These are phyloP conservation scores for Microhierax caerulescens DNA, from an alignment of 2,797 vertebrate species.

Conservation along the genomic window DNA sequence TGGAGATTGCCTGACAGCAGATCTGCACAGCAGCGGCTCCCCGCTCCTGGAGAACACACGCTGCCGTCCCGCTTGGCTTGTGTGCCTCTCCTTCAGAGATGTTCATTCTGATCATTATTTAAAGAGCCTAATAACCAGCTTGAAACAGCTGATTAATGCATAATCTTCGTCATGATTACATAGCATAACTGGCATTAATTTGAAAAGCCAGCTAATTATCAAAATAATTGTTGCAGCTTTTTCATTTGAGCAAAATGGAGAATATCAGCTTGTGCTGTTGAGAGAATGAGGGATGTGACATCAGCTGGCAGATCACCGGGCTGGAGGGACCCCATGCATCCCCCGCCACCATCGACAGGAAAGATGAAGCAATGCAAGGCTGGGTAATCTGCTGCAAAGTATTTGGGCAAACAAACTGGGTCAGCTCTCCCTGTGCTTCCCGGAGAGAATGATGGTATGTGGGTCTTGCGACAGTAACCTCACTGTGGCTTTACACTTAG, in stretches of 20 bases:
- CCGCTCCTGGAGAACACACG: neutral
- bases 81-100: neutral
- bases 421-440: neutral
- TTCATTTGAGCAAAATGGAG: constrained; percentile 72
- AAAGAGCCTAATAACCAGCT: constrained; percentile 80
- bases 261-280: neutral
- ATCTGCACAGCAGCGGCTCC: rapidly evolving
- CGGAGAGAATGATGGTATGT: rapidly evolving
- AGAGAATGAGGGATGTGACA: neutral
- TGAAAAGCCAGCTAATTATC: constrained; percentile 79
- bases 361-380: neutral
- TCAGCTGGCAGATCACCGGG: neutral
- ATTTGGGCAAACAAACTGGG: rapidly evolving
- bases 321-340: neutral
- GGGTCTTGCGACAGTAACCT: neutral
- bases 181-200: constrained; percentile 80
- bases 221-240: constrained; percentile 79
- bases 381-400: neutral
- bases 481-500: rapidly evolving
- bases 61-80: neutral
- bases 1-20: neutral
- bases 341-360: neutral
- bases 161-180: constrained; percentile 81
- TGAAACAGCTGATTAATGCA: constrained; percentile 80
- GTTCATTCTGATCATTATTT: constrained; percentile 69